Conservation (phyloP, 2,888 invertebrate species). For the Aethes cnicana region DNA sequence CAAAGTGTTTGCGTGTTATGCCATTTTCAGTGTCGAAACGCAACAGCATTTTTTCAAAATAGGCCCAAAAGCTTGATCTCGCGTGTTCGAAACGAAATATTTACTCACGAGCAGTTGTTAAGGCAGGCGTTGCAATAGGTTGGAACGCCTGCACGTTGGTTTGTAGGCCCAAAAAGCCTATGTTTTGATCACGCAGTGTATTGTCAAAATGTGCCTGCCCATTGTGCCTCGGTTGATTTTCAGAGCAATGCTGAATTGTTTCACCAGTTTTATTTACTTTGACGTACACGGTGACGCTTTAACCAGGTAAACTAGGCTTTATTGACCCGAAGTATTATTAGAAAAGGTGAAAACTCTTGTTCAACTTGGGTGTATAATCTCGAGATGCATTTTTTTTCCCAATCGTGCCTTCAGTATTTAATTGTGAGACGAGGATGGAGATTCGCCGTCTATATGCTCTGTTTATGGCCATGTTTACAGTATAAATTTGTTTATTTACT, state of each 20-base stretch:
- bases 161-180: slow-evolving; percentile 63
- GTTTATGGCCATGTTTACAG: slow-evolving; percentile 72
- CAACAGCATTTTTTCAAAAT: slow-evolving; percentile 77
- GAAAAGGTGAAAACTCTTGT: slow-evolving; percentile 24
- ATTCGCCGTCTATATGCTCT: slow-evolving; percentile 64
- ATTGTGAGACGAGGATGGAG: slow-evolving; percentile 54
- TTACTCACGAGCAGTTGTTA: slow-evolving; percentile 44
- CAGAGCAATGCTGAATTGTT: slow-evolving; percentile 64
- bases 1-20: slow-evolving; percentile 82
- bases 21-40: slow-evolving; percentile 74
- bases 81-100: slow-evolving; percentile 43
- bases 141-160: slow-evolving; percentile 35
- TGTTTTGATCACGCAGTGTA: slow-evolving; percentile 73
- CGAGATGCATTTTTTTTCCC: slow-evolving; percentile 32
- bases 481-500: slow-evolving; percentile 75
- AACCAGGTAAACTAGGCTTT: slow-evolving; percentile 53
- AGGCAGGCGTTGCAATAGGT: slow-evolving; percentile 48
- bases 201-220: slow-evolving; percentile 70
- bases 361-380: slow-evolving; percentile 8
- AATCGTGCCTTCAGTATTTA: slow-evolving; percentile 40
- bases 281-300: slow-evolving; percentile 51
- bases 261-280: slow-evolving; percentile 62
- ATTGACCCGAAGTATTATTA: slow-evolving; percentile 30
- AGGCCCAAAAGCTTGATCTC: slow-evolving; percentile 49
- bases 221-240: slow-evolving; percentile 67